Conservation (phyloP, 1,140 invertebrate genomes). For the Drosophila busckii region DNA sequence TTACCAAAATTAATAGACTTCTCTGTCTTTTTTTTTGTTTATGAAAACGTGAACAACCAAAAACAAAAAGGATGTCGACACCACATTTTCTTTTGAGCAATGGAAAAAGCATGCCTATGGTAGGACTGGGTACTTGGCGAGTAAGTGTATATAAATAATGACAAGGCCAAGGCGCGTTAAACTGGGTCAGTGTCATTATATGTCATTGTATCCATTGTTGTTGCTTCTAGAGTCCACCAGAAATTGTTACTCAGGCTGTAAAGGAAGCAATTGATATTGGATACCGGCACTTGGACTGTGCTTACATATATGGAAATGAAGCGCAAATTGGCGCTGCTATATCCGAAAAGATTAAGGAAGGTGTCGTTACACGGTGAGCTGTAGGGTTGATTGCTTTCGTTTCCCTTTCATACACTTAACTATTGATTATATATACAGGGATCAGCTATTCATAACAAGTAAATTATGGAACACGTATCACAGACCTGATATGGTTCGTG, state of each 20-base stretch:
- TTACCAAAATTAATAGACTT: constrained; percentile 42
- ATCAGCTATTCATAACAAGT: constrained; percentile 85
- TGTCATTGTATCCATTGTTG: constrained; percentile 24
- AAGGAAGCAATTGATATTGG: constrained; percentile 87
- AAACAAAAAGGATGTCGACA: constrained; percentile 44
- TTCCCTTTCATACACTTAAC: constrained; percentile 80
- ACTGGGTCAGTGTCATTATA: not conserved
- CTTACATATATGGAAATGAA: constrained; percentile 88
- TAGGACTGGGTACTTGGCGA: constrained; percentile 91
- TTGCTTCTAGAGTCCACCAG: constrained; percentile 83
- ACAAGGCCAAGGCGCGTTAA: not conserved
- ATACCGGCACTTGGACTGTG: constrained; percentile 91
- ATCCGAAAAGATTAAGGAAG: constrained; percentile 82
- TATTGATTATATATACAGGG: constrained; percentile 67
- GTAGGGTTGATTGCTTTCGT: no score
- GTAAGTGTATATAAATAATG: constrained; percentile 79
- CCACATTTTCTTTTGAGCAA: constrained; percentile 83
- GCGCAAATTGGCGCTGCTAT: constrained; percentile 85
- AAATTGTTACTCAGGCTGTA: constrained; percentile 86
- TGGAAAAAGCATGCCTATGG: constrained; percentile 83
- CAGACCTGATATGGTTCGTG: constrained; percentile 59
- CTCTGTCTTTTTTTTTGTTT: constrained; percentile 28
- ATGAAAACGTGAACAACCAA: constrained; percentile 34
- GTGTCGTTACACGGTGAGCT: constrained; percentile 82
- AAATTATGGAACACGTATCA: constrained; percentile 79